A percentile compares a stretch with the other conserved stretches of the same genome.
Conservation (phyloP, 2,113 vertebrate genomes). For the Sterrhoptilus dennistouni region DNA sequence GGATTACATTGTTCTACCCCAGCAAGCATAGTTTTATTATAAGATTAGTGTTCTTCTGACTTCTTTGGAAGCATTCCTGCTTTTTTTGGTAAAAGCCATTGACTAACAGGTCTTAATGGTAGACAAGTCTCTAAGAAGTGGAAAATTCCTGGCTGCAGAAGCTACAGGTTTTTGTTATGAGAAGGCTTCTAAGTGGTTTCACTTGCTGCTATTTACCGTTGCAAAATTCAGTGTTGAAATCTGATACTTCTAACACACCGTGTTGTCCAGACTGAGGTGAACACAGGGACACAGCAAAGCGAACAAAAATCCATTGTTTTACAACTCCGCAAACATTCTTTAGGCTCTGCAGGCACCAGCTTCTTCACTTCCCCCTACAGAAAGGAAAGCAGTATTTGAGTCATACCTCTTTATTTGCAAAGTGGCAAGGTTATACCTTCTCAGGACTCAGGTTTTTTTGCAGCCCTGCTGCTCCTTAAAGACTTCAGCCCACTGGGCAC, state of each 20-base stretch:
- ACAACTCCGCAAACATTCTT: slow-evolving; percentile 51
- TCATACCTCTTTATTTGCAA: slow-evolving; percentile 53
- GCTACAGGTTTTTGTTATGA: neutral
- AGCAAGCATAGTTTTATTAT: neutral
- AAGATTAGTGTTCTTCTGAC: neutral
- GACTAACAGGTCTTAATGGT: neutral
- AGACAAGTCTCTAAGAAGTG: neutral
- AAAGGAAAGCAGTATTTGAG: neutral
- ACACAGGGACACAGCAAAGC: neutral
- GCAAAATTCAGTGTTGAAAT: neutral
- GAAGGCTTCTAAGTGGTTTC: neutral
- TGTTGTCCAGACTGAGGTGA: slow-evolving; percentile 18
- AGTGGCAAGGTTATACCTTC: neutral
- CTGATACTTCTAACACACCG: neutral
- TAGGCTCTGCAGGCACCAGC: slow-evolving; percentile 35
- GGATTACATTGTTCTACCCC: neutral
- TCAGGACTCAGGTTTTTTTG: neutral
- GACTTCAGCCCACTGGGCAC: neutral
- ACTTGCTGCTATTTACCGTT: neutral
- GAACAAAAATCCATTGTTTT: slow-evolving; percentile 53
- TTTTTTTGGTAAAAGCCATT: neutral
- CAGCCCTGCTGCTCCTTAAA: neutral
- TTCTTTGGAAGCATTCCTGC: neutral
- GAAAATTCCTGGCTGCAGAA: neutral
- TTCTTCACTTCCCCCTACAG: slow-evolving; percentile 11